Conservation (phyloP, 2,113 vertebrate species). For the Hypanus sabinus region DNA sequence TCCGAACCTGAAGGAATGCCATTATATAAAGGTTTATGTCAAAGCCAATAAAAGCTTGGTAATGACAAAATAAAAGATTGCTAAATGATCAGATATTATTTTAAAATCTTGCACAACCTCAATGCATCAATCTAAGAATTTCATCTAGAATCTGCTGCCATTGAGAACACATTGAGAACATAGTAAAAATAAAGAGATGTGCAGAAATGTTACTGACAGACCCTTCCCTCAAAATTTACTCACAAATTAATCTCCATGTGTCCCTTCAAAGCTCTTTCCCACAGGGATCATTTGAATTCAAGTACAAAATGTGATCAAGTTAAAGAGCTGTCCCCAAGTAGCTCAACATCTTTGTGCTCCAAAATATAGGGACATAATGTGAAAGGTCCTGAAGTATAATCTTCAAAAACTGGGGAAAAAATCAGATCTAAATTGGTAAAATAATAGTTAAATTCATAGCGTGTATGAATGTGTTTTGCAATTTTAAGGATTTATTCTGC, state of each 20-base stretch:
- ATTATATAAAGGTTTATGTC: background rate
- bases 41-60: background rate
- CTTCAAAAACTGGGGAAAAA: background rate
- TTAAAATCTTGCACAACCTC: background rate
- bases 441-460: background rate
- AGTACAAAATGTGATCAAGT: background rate
- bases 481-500: background rate
- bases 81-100: background rate
- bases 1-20: background rate
- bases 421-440: background rate
- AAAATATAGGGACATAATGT: background rate
- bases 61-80: background rate
- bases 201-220: background rate
- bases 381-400: background rate
- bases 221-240: background rate
- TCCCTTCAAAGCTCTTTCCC: background rate
- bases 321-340: background rate
- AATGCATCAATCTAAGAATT: background rate
- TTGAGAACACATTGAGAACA: no score
- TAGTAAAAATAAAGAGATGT: background rate
- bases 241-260: background rate
- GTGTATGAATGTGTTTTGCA: background rate
- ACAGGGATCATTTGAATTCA: background rate
- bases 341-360: background rate
- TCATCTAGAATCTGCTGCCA: background rate